Percentiles rank a stretch among this genome's conserved stretches.
Conservation (phyloP, 2,888 invertebrate species). For the Ennomos erosarius region DNA sequence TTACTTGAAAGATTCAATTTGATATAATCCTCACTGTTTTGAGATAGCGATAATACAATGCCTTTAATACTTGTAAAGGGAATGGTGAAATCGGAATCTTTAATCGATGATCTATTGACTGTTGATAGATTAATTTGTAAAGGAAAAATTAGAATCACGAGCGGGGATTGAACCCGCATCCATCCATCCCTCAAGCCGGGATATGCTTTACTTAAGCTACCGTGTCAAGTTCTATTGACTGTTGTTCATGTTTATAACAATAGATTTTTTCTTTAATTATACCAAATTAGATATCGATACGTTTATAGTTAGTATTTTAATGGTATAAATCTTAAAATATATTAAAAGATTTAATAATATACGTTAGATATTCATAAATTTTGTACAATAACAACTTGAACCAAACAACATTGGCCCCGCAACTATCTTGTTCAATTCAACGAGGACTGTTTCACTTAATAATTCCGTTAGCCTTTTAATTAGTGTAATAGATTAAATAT, state of each 20-base stretch:
- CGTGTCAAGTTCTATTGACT: slow-evolving; percentile 3
- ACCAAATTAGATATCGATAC: too few species aligned
- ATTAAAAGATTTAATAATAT: too few species aligned
- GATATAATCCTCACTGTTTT: slow-evolving; percentile 41
- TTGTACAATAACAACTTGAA: slow-evolving; percentile 24
- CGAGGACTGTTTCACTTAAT: slow-evolving; percentile 63
- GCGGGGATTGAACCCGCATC: too few species aligned
- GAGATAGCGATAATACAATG: slow-evolving; percentile 36
- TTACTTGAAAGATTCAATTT: slow-evolving; percentile 58
- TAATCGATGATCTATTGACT: slow-evolving; percentile 6
- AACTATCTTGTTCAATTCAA: slow-evolving; percentile 69
- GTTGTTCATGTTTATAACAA: too few species aligned
- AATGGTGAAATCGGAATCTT: slow-evolving; percentile 16
- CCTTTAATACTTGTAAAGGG: slow-evolving; percentile 28
- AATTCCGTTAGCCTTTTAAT: slow-evolving; percentile 70
- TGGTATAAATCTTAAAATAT: too few species aligned
- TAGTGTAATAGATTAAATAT: slow-evolving; percentile 55
- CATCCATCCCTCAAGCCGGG: too few species aligned
- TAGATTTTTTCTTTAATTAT: too few species aligned
- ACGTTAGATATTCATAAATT: too few species aligned
- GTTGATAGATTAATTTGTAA: too few species aligned
- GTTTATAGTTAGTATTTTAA: too few species aligned
- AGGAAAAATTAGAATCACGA: too few species aligned
- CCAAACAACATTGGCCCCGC: slow-evolving; percentile 53
- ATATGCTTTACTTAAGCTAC: too few species aligned